A percentile compares a stretch with the other conserved stretches of the same genome.
phyloP scores from a whole-genome alignment of 1,140 invertebrate genomes.

The Heliconius himera region DNA sequence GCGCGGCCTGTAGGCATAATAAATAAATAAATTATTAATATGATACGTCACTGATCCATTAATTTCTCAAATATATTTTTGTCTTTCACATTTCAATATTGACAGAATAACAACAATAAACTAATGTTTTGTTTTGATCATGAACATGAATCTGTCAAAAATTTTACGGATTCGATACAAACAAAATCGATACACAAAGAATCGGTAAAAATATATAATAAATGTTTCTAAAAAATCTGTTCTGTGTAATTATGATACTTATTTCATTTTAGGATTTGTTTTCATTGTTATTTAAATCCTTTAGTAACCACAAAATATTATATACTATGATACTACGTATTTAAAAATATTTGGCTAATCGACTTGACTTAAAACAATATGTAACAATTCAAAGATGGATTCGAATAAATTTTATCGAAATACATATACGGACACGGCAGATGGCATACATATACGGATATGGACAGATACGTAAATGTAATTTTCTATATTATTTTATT shows the following conservation, averaged over 20 bases:
- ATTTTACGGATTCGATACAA: background rate
- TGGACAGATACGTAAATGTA: too few relatives aligned
- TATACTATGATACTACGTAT: too few relatives aligned
- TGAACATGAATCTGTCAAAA: background rate
- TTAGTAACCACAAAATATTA: too few relatives aligned
- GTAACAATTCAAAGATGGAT: background rate
- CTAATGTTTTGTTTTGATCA: slow-evolving; percentile 10
- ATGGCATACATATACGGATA: too few relatives aligned
- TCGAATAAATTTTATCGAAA: background rate
- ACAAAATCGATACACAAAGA: background rate
- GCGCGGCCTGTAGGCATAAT: slow-evolving; percentile 77
- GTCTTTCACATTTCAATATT: slow-evolving; percentile 7
- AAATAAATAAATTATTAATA: slow-evolving; percentile 38
- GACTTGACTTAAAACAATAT: background rate
- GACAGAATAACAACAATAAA: slow-evolving; percentile 22
- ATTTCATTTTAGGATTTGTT: too few relatives aligned
- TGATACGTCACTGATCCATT: slow-evolving; percentile 26
- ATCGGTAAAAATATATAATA: background rate
- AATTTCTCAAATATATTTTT: slow-evolving; percentile 16
- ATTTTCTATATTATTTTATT: too few relatives aligned
- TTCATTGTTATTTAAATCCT: too few relatives aligned
- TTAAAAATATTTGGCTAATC: background rate
- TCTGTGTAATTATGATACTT: too few relatives aligned
- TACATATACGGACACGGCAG: background rate
- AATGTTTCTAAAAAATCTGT: background rate